These are phyloP conservation scores for Melangyna quadrimaculata DNA, from an alignment of 2,888 invertebrate species.

Conservation along the genomic window DNA sequence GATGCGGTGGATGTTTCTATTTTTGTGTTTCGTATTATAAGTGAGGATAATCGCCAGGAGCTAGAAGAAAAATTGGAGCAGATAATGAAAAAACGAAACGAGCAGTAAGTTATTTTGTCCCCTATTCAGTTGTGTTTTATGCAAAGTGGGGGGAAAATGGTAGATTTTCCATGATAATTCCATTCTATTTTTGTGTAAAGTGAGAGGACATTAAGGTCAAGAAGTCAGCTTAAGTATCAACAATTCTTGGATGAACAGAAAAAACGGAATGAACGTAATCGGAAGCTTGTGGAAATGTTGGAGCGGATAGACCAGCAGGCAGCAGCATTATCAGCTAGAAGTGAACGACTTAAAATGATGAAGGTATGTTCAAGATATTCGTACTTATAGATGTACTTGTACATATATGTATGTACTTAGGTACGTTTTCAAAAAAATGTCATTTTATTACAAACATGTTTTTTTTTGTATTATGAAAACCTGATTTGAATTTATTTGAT, in stretches of 20 bases:
- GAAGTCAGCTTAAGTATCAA: conserved; percentile 78
- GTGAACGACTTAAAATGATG: conserved; percentile 83
- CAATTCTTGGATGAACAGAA: conserved; percentile 83
- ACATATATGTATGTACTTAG: too few relatives aligned
- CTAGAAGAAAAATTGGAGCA: conserved; percentile 83
- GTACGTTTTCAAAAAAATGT: background rate
- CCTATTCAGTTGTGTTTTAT: conserved; percentile 22
- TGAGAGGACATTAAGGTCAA: conserved; percentile 77
- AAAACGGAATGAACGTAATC: conserved; percentile 84
- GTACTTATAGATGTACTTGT: background rate
- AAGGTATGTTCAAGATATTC: conserved; percentile 78
- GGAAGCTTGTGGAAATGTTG: conserved; percentile 83
- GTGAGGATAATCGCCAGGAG: conserved; percentile 83
- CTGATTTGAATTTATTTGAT: conserved; percentile 19
- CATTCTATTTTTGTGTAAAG: conserved; percentile 73
- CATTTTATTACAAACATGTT: background rate
- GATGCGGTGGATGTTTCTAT: conserved; percentile 39
- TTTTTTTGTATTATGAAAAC: background rate
- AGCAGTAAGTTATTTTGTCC: conserved; percentile 81
- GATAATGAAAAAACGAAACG: conserved; percentile 81
- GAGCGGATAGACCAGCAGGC: conserved; percentile 84
- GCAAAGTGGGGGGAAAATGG: conserved; percentile 28
- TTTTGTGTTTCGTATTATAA: conserved; percentile 73
- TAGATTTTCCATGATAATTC: conserved; percentile 45
- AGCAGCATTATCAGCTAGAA: conserved; percentile 83